Evolutionary conservation across 2,797 vertebrate genomes (phyloP).

Genomic region (Coendou prehensilis): DNA sequence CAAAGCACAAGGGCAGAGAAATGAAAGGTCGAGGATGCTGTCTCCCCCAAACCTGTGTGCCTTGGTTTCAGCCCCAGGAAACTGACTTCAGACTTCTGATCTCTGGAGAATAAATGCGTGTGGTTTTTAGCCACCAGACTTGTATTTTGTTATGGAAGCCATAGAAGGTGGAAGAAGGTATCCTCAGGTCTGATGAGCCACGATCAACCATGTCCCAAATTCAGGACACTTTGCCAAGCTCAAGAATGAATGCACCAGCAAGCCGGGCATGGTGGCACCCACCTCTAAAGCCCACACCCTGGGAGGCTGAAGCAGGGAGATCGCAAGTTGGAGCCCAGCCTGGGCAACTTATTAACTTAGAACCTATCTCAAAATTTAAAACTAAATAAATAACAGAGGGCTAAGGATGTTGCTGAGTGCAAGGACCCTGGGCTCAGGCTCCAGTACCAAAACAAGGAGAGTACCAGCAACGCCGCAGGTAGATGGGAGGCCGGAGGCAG

Average conservation of each 20-base stretch:
- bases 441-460: too few relatives aligned
- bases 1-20: fast-evolving
- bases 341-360: neutral
- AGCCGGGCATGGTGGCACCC: neutral
- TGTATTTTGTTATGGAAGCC: neutral
- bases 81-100: neutral
- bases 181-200: neutral
- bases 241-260: neutral
- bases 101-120: neutral
- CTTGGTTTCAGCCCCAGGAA: neutral
- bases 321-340: neutral
- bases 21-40: fast-evolving
- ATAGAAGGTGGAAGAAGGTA: neutral
- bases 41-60: neutral
- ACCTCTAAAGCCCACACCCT: neutral
- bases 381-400: neutral
- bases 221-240: neutral
- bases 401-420: neutral
- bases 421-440: neutral
- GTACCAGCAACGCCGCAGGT: too few relatives aligned
- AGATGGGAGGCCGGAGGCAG: neutral
- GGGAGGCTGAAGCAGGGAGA: neutral
- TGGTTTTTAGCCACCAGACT: neutral
- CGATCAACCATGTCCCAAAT: neutral
- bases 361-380: neutral